Evolutionary conservation across 2,888 invertebrate genomes (phyloP), one percentile per base, ranked within the genome.

Genomic region (Microdon myrmicae): DNA sequence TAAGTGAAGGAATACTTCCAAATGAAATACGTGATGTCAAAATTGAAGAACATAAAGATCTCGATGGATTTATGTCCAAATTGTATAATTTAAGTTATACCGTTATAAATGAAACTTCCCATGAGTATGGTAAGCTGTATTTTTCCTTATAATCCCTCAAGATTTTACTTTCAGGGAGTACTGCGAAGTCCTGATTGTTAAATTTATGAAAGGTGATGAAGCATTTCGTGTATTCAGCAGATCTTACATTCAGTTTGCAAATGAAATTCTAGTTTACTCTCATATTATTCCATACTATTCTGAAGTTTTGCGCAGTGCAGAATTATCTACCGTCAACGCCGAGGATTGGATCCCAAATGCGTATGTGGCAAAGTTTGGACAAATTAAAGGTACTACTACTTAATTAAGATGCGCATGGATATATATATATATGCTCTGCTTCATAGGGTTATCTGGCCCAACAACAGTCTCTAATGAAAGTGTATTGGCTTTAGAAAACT

Each of bases 21-120:
- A 70, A 73, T 4, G 55, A 69, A 2, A 12, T 76, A 2, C 13
- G 70, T 3, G 48, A 67, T 1, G 71, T 69, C 41, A 51, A 70
- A 8, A 55, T 73, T 1, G 68, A 73, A 20, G 70, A 71, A 49
- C 69, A 73, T n/a, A 70, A 56, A n/a, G 75, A 76, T 0, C 51
- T 78, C 7, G 77, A 78, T 61, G 78, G 78, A 1, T 78, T 78
- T 43, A 78, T 78, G 79, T 79, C 79, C 0, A 71, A 72, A 1
- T 49, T 78, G 3, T 78, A 76, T 60, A 38, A 53, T 2, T 14
- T 67, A 3, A 41, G 39, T 8, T 29, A 68, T 2, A 61, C 49
- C 23, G 23, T 31, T 20, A 2, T 28, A 5, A 13, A 51, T 9
- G 34, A 10, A 9, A 23, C 2, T 12, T 39, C 2, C 1, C 41